phyloP scores from a whole-genome alignment of 2,113 vertebrate genomes.

The Terrapene triunguis region DNA sequence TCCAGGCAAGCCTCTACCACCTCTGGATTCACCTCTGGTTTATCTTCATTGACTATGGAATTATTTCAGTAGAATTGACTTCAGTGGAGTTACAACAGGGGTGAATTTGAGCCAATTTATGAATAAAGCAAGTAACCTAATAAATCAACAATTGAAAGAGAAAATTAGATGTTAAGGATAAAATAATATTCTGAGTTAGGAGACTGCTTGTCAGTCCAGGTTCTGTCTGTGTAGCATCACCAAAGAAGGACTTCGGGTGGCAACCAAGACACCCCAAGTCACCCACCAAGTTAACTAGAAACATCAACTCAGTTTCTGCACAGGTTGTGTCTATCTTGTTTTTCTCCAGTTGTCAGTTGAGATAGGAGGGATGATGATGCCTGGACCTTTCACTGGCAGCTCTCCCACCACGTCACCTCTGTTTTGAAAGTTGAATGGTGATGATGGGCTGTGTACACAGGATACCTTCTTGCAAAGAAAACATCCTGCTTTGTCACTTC shows the following conservation, averaged over 20 bases:
- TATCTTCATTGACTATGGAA: not conserved
- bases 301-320: not conserved
- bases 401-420: conserved; percentile 50
- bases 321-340: not conserved
- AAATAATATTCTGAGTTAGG: not conserved
- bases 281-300: not conserved
- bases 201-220: not conserved
- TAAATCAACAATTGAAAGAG: not conserved
- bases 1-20: not conserved
- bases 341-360: not conserved
- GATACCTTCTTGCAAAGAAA: conserved; percentile 55
- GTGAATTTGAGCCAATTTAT: not conserved
- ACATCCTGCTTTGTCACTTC: conserved; percentile 60
- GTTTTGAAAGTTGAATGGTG: conserved; percentile 62
- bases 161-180: not conserved
- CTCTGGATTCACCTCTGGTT: not conserved
- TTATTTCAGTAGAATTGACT: not conserved
- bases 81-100: not conserved
- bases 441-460: conserved; percentile 61
- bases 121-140: not conserved
- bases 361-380: not conserved
- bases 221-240: not conserved
- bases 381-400: conserved; percentile 23
- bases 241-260: not conserved
- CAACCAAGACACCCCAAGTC: not conserved